These are phyloP conservation scores for Tetragonisca angustula DNA, from an alignment of 2,888 invertebrate genomes.

Conservation along the genomic window DNA sequence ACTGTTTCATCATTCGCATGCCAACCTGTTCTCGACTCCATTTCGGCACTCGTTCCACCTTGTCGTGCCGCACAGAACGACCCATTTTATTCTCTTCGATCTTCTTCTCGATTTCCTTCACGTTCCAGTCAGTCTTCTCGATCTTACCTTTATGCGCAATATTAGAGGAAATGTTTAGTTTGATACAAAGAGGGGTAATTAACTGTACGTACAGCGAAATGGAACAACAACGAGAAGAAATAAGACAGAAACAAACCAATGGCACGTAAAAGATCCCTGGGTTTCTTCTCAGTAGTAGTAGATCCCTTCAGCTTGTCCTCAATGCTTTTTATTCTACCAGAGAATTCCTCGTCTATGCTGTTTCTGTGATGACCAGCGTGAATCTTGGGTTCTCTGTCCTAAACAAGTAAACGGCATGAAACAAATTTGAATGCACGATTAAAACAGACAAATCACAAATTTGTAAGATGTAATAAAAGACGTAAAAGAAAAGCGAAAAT, in stretches of 20 bases:
- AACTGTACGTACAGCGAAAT: neutral
- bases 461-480: slow-evolving; percentile 19
- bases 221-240: neutral
- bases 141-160: slow-evolving; percentile 87
- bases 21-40: slow-evolving; percentile 93
- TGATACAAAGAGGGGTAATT: rapidly evolving
- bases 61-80: slow-evolving; percentile 87
- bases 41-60: slow-evolving; percentile 90
- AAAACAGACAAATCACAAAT: slow-evolving; percentile 36
- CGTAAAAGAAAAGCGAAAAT: slow-evolving; percentile 29
- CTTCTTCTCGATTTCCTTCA: slow-evolving; percentile 95
- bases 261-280: slow-evolving; percentile 93
- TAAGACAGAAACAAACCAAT: slow-evolving; percentile 86
- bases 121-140: slow-evolving; percentile 95
- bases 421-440: slow-evolving; percentile 6
- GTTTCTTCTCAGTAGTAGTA: slow-evolving; percentile 89
- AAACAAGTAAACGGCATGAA: slow-evolving; percentile 57
- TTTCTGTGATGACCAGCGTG: slow-evolving; percentile 80
- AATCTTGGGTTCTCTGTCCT: slow-evolving; percentile 84
- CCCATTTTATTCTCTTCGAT: slow-evolving; percentile 91
- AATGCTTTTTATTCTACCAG: slow-evolving; percentile 89
- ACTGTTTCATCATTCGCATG: slow-evolving; percentile 53
- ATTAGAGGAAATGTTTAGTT: neutral
- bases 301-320: slow-evolving; percentile 91
- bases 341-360: slow-evolving; percentile 86